Evolutionary conservation across 1,140 invertebrate species (phyloP), one percentile per base, ranked within the genome.

Genomic region (Zophobas morio): DNA sequence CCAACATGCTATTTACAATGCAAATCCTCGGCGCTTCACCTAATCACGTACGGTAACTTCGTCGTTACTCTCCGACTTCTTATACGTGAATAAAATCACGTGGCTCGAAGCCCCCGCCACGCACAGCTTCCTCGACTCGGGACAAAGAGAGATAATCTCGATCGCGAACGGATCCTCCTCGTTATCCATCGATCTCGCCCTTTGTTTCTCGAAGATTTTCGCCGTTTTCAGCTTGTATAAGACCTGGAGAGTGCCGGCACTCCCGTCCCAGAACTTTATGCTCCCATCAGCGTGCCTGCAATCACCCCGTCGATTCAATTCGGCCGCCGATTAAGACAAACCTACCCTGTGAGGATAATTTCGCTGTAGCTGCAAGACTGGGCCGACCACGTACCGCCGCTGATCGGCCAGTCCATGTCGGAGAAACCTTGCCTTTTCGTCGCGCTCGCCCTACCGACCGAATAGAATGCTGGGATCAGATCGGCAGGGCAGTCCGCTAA

Each of bases 191-290:
- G 78, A 86, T 75, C 85, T 85, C 6, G 85, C 79, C 76, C 84
- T 87, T 47, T 91, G 90, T 84, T 94, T 93, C 86, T 98, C 95
- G 89, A 98, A 98, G 66, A 97, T 91, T 88, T 98, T 98, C 71
- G 96, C 95, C 84, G 97, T 98, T 90, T 99, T 99, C 82, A 99
- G 88, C 91, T 99, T 99, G 89, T 99, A 99, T 82, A 99, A 91
- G 78, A 99, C 94, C 89, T 98, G 96, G 6, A 99, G 89, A 40
- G 94, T 94, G 53, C 96, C 95, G 70, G 96, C 95, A 79, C 96
- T 97, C 4, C 97, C 96, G 87, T 99, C 97, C 97, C 98, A 99
- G 88, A 99, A 99, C 87, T 98, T 98, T 76, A 99, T 90, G 83
- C 95, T 97, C 53, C 97, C 97, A 88, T 99, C 97, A 73, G 96